Conservation (phyloP, 1,140 invertebrate genomes). For the Calycopis cecrops region DNA sequence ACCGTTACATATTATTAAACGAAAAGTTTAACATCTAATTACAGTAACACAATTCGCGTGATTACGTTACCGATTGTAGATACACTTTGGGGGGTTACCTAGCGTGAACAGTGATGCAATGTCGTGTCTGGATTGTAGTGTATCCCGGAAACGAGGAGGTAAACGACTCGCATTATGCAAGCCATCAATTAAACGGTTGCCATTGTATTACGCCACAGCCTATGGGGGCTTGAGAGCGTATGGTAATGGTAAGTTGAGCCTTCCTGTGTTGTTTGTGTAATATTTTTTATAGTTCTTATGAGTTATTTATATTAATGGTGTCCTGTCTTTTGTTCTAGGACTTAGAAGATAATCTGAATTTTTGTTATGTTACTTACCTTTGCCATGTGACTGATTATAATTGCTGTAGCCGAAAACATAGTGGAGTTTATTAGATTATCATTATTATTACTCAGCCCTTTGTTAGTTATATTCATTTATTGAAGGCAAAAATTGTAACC, state of each 20-base stretch:
- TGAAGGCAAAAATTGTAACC: too few relatives aligned
- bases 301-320: too few relatives aligned
- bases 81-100: constrained; percentile 38
- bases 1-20: constrained; percentile 22
- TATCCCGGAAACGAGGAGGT: constrained; percentile 61
- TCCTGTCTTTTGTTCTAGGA: too few relatives aligned
- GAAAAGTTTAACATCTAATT: constrained; percentile 24
- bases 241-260: constrained; percentile 20
- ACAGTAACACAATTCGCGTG: constrained; percentile 37
- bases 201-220: constrained; percentile 56
- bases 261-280: constrained; percentile 5
- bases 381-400: too few relatives aligned
- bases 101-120: constrained; percentile 41
- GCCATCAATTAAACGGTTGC: constrained; percentile 61
- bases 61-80: constrained; percentile 34
- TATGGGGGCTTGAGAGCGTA: constrained; percentile 26
- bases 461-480: too few relatives aligned
- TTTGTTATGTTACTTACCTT: too few relatives aligned
- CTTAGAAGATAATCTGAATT: too few relatives aligned
- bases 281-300: neutral
- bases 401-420: too few relatives aligned
- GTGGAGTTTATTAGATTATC: too few relatives aligned
- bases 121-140: constrained; percentile 40
- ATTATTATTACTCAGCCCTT: too few relatives aligned
- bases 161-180: constrained; percentile 61